Base-by-base conservation (phyloP, 1,140 invertebrate species). In the Hermetia illucens region DNA sequence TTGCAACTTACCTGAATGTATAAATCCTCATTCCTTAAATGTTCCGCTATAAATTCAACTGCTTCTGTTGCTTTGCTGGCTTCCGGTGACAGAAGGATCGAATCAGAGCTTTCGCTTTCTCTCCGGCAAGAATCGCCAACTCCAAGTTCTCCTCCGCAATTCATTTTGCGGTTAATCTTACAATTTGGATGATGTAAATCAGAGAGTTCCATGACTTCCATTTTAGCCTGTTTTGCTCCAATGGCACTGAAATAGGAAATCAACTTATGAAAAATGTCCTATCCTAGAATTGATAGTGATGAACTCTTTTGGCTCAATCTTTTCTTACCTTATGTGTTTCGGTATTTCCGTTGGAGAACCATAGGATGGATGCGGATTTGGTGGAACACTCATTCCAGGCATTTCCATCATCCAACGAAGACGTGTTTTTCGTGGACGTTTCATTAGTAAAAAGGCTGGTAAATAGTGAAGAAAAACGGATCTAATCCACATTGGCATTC, bases 321-420 rank as follows among this genome's bases (percentile, higher is more conserved):
- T 18, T 12, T 25, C 13, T 50, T 56, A 73, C 71, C 70, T 74
- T 50, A 79, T 74, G 50, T 86, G 79, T 53, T 85, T 84, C 22
- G 82, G 81, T 46, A 84, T 63, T 58, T 84, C 80, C 13, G 80
- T 77, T 3, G 80, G 75, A 40, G 80, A 83, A 1, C 81, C 80
- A 45, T 81, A 81, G 20, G 67, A 66, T 4, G 74, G 71, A 47
- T 82, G 76, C 5, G 78, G 76, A 51, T 85, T 79, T 1, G 84
- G 82, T 21, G 84, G 74, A 38, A 82, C 81, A 27, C 79, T 82
- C 74, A 84, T 87, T 2, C 66, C 68, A 2, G 87, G 88, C 73
- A 90, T 91, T 59, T 93, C 89, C 85, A 93, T 92, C 89, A 94
- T 93, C 89, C 90, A 93, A 31, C 87, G 72, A 21, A 93, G 66